A percentile compares a stretch with the other conserved stretches of the same genome.
Evolutionary conservation across 2,113 vertebrate species (phyloP).

Genomic region (Podiceps cristatus): DNA sequence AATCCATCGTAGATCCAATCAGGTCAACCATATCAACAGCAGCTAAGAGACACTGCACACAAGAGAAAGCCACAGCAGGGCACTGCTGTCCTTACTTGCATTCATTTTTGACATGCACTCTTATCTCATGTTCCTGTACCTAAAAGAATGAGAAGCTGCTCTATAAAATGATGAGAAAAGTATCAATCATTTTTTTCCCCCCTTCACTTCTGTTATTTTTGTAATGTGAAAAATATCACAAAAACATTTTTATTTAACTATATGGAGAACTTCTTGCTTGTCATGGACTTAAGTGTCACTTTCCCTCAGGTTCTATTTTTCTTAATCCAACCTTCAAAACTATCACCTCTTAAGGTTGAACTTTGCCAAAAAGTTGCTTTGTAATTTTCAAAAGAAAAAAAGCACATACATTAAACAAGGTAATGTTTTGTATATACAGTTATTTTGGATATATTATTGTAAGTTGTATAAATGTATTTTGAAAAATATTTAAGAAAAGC

Average conservation of each 20-base stretch:
- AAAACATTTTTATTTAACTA: slow-evolving; percentile 78
- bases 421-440: slow-evolving; percentile 90
- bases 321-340: slow-evolving; percentile 78
- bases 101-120: slow-evolving; percentile 80
- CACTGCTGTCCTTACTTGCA: slow-evolving; percentile 73
- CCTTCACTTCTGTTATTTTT: slow-evolving; percentile 80
- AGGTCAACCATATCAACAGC: slow-evolving; percentile 90
- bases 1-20: slow-evolving; percentile 89
- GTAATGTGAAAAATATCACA: slow-evolving; percentile 77
- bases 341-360: slow-evolving; percentile 81
- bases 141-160: slow-evolving; percentile 77
- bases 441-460: slow-evolving; percentile 99
- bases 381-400: slow-evolving; percentile 77
- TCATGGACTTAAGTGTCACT: slow-evolving; percentile 79
- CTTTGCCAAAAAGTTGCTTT: slow-evolving; percentile 85
- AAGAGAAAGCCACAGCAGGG: slow-evolving; percentile 63
- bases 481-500: slow-evolving; percentile 93
- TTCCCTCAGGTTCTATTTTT: slow-evolving; percentile 85
- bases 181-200: slow-evolving; percentile 28
- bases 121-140: slow-evolving; percentile 62
- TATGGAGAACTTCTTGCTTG: slow-evolving; percentile 71
- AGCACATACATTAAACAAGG: slow-evolving; percentile 85
- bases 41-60: slow-evolving; percentile 71
- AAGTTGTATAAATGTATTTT: slow-evolving; percentile 95
- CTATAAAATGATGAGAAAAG: slow-evolving; percentile 29